phyloP scores from a whole-genome alignment of 2,888 invertebrate species.

The Oxyscelio sp. region DNA sequence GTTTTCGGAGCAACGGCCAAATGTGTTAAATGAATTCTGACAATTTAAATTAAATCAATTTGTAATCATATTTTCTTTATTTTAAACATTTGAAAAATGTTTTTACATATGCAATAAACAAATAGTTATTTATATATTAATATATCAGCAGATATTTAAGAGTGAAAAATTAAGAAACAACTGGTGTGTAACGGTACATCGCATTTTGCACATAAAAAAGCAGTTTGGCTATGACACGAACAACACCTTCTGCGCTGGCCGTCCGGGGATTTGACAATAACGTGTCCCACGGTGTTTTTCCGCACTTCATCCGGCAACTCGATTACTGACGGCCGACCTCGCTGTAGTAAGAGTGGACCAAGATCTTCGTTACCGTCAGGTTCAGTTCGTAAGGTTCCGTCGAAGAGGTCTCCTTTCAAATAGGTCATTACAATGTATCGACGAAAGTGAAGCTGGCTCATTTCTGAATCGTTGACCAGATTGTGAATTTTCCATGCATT shows the following conservation, averaged over 20 bases:
- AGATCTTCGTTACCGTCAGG: constrained; percentile 11
- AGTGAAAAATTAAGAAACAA: too few relatives aligned
- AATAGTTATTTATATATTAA: too few relatives aligned
- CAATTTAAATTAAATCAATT: too few relatives aligned
- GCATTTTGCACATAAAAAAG: constrained; percentile 77
- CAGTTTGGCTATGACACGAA: constrained; percentile 20
- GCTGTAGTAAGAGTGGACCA: constrained; percentile 11
- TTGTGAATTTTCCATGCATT: constrained; percentile 74
- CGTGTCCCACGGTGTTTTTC: constrained; percentile 43
- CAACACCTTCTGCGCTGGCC: constrained; percentile 26
- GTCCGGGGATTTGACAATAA: constrained; percentile 24
- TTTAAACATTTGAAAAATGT: too few relatives aligned
- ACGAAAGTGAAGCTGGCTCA: not conserved
- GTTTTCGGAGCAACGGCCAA: too few relatives aligned
- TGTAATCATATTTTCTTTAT: too few relatives aligned
- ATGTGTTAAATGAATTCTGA: too few relatives aligned
- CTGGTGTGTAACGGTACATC: too few relatives aligned
- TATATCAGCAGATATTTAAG: too few relatives aligned
- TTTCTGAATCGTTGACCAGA: constrained; percentile 3
- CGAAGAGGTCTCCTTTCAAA: constrained; percentile 30
- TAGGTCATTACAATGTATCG: constrained; percentile 15
- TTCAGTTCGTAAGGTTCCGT: constrained; percentile 6
- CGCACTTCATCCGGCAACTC: constrained; percentile 46
- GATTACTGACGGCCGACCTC: constrained; percentile 19
- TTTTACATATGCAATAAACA: too few relatives aligned